Evolutionary conservation across 2,113 vertebrate genomes (phyloP).

Genomic region (Steatornis caripensis): DNA sequence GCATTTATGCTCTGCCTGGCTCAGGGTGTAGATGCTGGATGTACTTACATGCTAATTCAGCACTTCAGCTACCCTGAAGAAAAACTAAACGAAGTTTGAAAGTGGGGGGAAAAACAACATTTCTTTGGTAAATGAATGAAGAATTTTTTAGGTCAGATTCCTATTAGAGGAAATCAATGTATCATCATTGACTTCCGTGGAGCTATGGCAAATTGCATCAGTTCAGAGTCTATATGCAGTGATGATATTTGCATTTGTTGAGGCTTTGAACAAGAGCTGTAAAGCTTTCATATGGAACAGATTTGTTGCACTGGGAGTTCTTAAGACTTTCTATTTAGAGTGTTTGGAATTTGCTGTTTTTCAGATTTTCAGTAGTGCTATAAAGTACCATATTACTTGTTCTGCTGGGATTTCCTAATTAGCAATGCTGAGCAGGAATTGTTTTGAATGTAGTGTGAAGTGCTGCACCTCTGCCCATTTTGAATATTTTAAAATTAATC

Average conservation of each 20-base stretch:
- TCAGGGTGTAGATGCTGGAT: background rate
- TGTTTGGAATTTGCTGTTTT: background rate
- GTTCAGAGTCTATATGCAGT: background rate
- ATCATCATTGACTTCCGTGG: background rate
- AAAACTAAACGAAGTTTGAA: slow-evolving; percentile 4
- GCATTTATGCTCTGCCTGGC: background rate
- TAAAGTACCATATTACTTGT: background rate
- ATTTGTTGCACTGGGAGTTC: slow-evolving; percentile 4
- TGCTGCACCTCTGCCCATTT: background rate
- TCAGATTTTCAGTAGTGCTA: background rate
- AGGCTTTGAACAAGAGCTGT: background rate
- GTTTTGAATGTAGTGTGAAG: background rate
- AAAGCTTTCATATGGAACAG: background rate
- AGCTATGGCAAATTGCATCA: background rate
- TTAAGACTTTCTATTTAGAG: background rate
- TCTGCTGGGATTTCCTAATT: slow-evolving; percentile 1
- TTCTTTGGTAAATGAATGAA: background rate
- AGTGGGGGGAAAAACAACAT: rapidly evolving
- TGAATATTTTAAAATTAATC: background rate
- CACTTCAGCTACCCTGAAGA: background rate
- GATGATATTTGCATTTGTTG: slow-evolving; percentile 6
- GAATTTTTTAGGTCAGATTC: background rate
- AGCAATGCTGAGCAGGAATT: background rate
- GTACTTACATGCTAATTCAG: background rate
- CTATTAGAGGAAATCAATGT: slow-evolving; percentile 36